Conservation (phyloP, 2,797 vertebrate genomes). For the Siniperca undulata region DNA sequence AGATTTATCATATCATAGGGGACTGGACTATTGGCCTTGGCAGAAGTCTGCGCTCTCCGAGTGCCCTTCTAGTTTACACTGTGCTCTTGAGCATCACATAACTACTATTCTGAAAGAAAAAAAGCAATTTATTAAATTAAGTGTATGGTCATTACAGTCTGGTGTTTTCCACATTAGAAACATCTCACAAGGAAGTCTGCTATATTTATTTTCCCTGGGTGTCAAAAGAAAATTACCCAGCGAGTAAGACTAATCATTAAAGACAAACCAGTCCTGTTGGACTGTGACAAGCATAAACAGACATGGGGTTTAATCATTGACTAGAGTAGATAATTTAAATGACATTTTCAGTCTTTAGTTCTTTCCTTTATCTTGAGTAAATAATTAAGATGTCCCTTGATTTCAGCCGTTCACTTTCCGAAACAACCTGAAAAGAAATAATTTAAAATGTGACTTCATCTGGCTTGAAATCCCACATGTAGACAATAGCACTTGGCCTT, state of each 20-base stretch:
- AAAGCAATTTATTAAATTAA: not conserved
- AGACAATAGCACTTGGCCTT: not conserved
- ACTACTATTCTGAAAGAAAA: not conserved
- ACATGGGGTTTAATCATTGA: conserved; percentile 29
- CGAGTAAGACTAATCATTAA: conserved; percentile 5
- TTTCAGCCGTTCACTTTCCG: not conserved
- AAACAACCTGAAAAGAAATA: not conserved
- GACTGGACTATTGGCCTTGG: no score
- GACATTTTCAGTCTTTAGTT: not conserved
- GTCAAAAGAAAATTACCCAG: conserved; percentile 6
- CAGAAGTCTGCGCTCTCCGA: no score
- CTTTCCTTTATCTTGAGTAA: not conserved
- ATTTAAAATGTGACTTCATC: not conserved
- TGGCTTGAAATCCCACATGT: not conserved
- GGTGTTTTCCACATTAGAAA: conserved; percentile 13
- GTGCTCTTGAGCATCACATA: not conserved
- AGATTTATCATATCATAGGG: no score
- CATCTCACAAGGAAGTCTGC: not conserved
- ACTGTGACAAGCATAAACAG: conserved; percentile 13
- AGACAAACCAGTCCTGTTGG: conserved; percentile 49
- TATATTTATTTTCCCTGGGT: not conserved
- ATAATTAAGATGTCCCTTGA: not conserved
- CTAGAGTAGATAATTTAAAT: not conserved
- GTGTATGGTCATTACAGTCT: not conserved
- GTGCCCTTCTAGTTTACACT: conserved; percentile 21